phyloP scores from a whole-genome alignment of 2,113 vertebrate species.

The Odocoileus virginianus region DNA sequence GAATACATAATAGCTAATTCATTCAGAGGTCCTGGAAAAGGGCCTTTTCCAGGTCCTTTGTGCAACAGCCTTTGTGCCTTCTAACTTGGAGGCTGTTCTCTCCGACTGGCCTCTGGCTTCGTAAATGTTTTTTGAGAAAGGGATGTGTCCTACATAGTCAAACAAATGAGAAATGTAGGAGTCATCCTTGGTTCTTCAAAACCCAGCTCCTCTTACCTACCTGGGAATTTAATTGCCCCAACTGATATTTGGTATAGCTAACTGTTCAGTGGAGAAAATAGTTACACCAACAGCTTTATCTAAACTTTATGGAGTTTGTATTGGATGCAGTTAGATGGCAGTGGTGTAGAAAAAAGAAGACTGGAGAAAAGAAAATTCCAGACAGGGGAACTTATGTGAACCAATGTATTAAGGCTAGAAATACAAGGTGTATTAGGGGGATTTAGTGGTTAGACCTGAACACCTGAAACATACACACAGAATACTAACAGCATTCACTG shows the following conservation, averaged over 20 bases:
- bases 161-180: background rate
- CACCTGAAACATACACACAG: background rate
- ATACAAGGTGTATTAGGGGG: background rate
- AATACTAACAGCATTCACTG: background rate
- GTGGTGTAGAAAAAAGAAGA: background rate
- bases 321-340: background rate
- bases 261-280: background rate
- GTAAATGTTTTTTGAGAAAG: background rate
- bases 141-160: background rate
- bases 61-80: background rate
- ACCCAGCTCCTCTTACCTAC: background rate
- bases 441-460: background rate
- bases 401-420: background rate
- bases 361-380: background rate
- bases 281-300: background rate
- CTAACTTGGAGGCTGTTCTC: background rate
- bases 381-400: background rate
- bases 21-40: background rate
- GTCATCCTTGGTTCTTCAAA: background rate
- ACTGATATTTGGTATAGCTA: background rate
- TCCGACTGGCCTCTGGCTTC: background rate
- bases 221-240: background rate
- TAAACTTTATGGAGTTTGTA: background rate
- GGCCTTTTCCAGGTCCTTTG: background rate
- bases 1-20: background rate